A percentile compares a stretch with the other conserved stretches of the same genome.
These are phyloP conservation scores for Plagodis pulveraria DNA, from an alignment of 2,888 invertebrate species.

Conservation along the genomic window DNA sequence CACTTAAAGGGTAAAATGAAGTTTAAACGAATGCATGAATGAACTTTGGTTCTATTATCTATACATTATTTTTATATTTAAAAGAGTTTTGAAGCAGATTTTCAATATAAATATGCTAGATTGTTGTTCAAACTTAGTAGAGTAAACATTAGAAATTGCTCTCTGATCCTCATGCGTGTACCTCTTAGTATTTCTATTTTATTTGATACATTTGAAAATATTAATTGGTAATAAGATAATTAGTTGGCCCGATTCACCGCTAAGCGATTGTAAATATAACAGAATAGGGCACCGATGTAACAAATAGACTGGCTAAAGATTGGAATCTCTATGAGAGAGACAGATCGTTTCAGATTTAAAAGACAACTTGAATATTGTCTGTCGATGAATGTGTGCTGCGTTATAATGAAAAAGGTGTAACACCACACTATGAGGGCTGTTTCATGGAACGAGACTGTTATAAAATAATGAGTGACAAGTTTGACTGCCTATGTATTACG, in stretches of 20 bases:
- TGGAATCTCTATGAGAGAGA: slow-evolving; percentile 78
- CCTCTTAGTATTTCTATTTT: too few species aligned
- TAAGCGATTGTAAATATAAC: slow-evolving; percentile 70
- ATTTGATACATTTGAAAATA: background rate
- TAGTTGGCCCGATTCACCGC: slow-evolving; percentile 57
- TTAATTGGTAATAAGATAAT: slow-evolving; percentile 29
- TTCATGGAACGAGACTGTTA: background rate
- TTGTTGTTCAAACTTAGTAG: too few species aligned
- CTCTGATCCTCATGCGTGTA: too few species aligned
- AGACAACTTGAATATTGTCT: slow-evolving; percentile 2
- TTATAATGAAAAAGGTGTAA: background rate
- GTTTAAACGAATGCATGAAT: too few species aligned
- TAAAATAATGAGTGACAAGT: background rate
- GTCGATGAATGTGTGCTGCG: background rate
- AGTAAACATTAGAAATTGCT: too few species aligned
- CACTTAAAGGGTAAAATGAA: too few species aligned
- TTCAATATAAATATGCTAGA: too few species aligned
- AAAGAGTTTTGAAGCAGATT: too few species aligned
- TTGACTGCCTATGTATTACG: background rate
- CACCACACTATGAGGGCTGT: background rate
- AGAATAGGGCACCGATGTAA: slow-evolving; percentile 64
- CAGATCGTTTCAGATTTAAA: slow-evolving; percentile 10
- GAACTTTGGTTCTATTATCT: too few species aligned
- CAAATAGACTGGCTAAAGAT: slow-evolving; percentile 72
- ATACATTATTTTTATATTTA: too few species aligned